phyloP scores from a whole-genome alignment of 2,113 vertebrate species.

The Cochlearius cochlearius region DNA sequence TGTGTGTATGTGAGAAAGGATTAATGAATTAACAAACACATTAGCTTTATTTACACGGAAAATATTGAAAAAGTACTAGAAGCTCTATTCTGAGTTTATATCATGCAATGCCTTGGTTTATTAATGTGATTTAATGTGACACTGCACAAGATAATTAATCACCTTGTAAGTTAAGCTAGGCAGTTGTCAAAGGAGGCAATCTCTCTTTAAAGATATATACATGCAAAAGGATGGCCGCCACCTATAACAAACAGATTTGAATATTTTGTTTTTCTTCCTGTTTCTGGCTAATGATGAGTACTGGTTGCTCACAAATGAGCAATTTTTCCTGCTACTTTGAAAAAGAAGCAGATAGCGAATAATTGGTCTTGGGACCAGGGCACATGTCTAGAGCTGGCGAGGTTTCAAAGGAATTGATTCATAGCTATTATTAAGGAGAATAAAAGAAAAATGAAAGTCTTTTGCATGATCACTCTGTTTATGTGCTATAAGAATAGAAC shows the following conservation, averaged over 20 bases:
- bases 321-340: not conserved
- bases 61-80: not conserved
- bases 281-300: not conserved
- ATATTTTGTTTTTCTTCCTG: not conserved
- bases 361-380: not conserved
- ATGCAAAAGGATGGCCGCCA: not conserved
- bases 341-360: not conserved
- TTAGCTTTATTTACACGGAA: not conserved
- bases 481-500: not conserved
- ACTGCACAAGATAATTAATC: not conserved
- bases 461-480: not conserved
- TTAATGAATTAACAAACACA: not conserved
- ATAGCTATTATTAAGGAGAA: not conserved
- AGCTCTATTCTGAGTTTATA: not conserved
- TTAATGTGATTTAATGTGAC: not conserved
- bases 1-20: accelerated
- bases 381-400: not conserved
- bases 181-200: not conserved
- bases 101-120: not conserved
- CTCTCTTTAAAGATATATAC: not conserved
- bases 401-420: constrained; percentile 18
- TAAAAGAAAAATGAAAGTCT: not conserved
- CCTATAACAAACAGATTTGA: not conserved
- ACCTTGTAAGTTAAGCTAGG: not conserved
- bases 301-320: not conserved